phyloP scores from a whole-genome alignment of 1,140 invertebrate species.

The Zaprionus davidi region DNA sequence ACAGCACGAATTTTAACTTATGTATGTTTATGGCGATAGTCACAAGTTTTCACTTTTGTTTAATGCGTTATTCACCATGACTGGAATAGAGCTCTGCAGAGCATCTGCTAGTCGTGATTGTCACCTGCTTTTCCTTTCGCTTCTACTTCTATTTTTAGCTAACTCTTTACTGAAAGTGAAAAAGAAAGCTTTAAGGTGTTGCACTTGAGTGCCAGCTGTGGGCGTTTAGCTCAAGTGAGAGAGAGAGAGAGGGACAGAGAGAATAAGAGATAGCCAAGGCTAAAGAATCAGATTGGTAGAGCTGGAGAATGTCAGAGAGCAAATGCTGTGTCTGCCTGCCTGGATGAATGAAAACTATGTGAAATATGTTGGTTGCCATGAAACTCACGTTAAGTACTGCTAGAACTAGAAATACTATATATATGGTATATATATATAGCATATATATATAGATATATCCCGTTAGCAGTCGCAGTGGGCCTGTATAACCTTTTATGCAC shows the following conservation, averaged over 20 bases:
- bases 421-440: no score
- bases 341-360: constrained; percentile 9
- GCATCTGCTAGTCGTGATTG: neutral
- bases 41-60: no score
- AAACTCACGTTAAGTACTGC: neutral
- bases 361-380: constrained; percentile 15
- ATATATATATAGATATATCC: neutral
- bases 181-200: constrained; percentile 29
- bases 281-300: neutral
- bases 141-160: constrained; percentile 15
- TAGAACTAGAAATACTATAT: neutral
- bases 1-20: no score
- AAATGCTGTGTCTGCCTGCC: neutral
- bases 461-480: neutral
- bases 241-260: neutral
- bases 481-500: neutral
- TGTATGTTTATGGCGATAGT: no score
- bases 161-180: constrained; percentile 9
- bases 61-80: no score
- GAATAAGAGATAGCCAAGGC: neutral
- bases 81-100: neutral
- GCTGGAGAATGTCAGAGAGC: constrained; percentile 11
- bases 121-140: neutral
- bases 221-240: constrained; percentile 12
- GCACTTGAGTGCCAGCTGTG: constrained; percentile 44